Evolutionary conservation across 2,113 vertebrate species (phyloP).

Genomic region (Vombatus ursinus): DNA sequence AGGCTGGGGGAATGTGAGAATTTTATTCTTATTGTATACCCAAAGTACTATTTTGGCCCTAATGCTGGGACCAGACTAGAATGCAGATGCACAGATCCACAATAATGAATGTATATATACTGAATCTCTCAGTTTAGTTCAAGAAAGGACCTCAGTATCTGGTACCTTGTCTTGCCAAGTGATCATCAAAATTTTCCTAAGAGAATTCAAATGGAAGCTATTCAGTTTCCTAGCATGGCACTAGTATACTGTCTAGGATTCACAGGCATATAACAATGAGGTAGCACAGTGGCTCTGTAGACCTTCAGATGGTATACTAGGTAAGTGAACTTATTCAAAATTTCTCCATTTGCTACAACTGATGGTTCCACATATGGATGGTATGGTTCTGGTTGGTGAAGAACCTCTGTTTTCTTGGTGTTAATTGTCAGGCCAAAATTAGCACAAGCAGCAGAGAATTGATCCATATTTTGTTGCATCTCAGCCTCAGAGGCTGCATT

Average conservation of each 20-base stretch:
- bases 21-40: not conserved
- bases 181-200: not conserved
- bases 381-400: not conserved
- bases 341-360: not conserved
- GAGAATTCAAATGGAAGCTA: not conserved
- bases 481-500: too few species aligned
- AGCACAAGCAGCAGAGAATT: not conserved
- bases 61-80: not conserved
- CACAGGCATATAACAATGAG: not conserved
- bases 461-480: not conserved
- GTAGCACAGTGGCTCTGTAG: not conserved
- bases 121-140: not conserved
- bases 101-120: not conserved
- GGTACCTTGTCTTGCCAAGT: not conserved
- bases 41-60: not conserved
- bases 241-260: too few species aligned
- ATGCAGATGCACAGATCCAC: not conserved
- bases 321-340: not conserved
- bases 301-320: not conserved
- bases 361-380: not conserved
- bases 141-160: not conserved
- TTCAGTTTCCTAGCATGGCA: too few species aligned
- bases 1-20: not conserved
- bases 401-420: not conserved
- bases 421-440: not conserved